A percentile compares a stretch with the other conserved stretches of the same genome.
phyloP scores from a whole-genome alignment of 2,113 vertebrate genomes.

The Benitochromis conjunctus region DNA sequence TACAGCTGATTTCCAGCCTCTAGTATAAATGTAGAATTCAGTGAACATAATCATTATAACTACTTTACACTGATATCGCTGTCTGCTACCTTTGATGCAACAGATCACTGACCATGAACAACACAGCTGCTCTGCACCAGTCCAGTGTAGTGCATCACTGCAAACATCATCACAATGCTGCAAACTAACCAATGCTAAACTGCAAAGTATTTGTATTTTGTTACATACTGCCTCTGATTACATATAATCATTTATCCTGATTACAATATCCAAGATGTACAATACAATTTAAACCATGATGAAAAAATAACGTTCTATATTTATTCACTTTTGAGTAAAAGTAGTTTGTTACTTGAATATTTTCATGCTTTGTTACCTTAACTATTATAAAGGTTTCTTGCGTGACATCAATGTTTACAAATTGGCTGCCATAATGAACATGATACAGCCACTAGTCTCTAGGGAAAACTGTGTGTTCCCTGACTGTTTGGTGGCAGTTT shows the following conservation, averaged over 20 bases:
- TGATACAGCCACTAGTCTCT: background rate
- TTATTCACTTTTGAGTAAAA: background rate
- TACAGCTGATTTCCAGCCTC: background rate
- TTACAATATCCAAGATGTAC: background rate
- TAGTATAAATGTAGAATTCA: background rate
- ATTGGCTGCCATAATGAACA: background rate
- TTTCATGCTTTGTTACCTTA: background rate
- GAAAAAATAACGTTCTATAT: background rate
- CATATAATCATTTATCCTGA: background rate
- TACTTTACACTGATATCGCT: background rate
- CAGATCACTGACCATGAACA: background rate
- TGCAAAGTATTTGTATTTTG: background rate
- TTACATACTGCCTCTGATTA: fast-evolving
- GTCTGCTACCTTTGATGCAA: background rate
- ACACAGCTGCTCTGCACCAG: background rate
- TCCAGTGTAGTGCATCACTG: background rate
- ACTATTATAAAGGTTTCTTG: background rate
- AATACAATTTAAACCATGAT: background rate
- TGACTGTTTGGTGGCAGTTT: background rate
- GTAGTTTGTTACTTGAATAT: background rate
- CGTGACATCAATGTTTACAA: background rate
- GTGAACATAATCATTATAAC: background rate
- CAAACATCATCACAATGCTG: background rate
- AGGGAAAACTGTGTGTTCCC: background rate
- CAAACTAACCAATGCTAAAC: background rate